A percentile compares a stretch with the other conserved stretches of the same genome.
Evolutionary conservation across 2,113 vertebrate genomes (phyloP).

Genomic region (Danio rerio): DNA sequence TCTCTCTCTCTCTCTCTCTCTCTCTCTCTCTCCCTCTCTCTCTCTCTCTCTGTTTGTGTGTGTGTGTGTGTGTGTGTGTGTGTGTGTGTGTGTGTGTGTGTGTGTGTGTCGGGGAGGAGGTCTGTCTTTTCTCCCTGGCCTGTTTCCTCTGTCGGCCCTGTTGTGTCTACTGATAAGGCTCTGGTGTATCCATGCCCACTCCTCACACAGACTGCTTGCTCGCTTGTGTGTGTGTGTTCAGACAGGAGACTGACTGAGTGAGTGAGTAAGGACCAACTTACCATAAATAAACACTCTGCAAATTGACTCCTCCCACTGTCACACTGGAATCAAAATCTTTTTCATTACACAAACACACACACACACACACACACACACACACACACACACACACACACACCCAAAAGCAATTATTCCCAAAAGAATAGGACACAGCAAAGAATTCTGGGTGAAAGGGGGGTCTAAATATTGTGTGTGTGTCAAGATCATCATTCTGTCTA

Average conservation of each 20-base stretch:
- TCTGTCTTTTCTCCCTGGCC: constrained; percentile 49
- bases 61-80: too few species aligned
- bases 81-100: constrained; percentile 39
- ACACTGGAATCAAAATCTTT: neutral
- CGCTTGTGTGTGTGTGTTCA: constrained; percentile 6
- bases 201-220: constrained; percentile 33
- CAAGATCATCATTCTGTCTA: constrained; percentile 60
- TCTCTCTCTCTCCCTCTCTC: too few species aligned
- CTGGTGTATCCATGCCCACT: constrained; percentile 31
- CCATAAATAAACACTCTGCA: constrained; percentile 42
- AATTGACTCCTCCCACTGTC: neutral
- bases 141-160: constrained; percentile 49
- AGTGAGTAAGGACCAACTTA: constrained; percentile 2
- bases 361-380: neutral
- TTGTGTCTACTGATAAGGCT: constrained; percentile 61
- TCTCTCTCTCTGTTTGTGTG: constrained; percentile 41
- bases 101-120: constrained; percentile 43
- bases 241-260: constrained; percentile 18
- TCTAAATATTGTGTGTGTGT: constrained; percentile 19
- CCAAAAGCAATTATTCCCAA: constrained; percentile 50
- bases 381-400: neutral
- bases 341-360: constrained; percentile 17
- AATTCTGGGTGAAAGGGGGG: constrained; percentile 35
- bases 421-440: constrained; percentile 37
- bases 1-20: too few species aligned